Conservation (phyloP, 92 coral and sea anemone species). For the Porites evermanni region DNA sequence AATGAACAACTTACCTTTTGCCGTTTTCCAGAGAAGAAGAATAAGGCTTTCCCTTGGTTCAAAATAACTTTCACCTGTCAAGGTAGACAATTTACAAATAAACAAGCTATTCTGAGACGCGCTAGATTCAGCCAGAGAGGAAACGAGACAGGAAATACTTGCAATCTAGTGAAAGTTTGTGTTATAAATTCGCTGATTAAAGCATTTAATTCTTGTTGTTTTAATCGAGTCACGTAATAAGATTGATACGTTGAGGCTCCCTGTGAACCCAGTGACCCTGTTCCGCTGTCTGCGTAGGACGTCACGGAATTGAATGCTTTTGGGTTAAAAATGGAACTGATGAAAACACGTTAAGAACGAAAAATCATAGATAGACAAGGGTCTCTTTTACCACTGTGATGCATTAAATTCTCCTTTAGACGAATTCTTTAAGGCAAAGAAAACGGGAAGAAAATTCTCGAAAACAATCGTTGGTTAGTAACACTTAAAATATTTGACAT, state of each 20-base stretch:
- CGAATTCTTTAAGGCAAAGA: background rate
- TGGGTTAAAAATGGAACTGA: background rate
- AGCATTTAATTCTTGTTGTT: slow-evolving; percentile 14
- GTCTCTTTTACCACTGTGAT: background rate
- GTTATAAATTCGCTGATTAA: background rate
- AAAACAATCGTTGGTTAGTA: background rate
- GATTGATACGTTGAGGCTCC: slow-evolving; percentile 9
- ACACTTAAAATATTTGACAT: slow-evolving; percentile 30
- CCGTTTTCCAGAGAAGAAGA: background rate
- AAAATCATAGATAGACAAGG: background rate
- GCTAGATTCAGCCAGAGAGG: background rate
- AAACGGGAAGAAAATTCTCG: background rate
- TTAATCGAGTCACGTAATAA: slow-evolving; percentile 35
- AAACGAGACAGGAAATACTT: background rate
- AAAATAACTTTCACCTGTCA: background rate
- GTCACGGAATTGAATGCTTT: slow-evolving; percentile 22
- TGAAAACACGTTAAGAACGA: background rate
- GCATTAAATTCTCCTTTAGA: background rate
- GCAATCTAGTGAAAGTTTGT: background rate
- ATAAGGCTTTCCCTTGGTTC: background rate
- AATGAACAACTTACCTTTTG: too few species aligned
- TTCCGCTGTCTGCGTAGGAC: background rate
- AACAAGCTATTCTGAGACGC: background rate
- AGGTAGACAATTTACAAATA: background rate
- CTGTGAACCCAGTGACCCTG: slow-evolving; percentile 24